These are phyloP conservation scores for Mechanitis messenoides DNA, from an alignment of 2,888 invertebrate species.

Conservation along the genomic window DNA sequence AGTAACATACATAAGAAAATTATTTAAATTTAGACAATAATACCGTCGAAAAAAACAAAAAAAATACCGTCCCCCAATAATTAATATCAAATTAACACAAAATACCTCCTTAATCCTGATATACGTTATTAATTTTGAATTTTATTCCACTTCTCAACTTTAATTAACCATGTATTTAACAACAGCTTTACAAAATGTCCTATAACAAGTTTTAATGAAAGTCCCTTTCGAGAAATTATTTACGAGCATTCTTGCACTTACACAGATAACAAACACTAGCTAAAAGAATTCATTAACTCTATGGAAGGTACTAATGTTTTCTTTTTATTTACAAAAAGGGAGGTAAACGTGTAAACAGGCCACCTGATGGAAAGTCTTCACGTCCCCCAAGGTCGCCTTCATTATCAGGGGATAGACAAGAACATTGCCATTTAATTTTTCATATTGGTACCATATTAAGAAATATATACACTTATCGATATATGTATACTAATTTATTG, in stretches of 20 bases:
- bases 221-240: conserved; percentile 18
- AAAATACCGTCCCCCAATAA: background rate
- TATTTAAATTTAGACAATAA: no score
- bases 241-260: conserved; percentile 10
- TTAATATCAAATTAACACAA: background rate
- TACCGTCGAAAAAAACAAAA: no score
- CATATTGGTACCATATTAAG: conserved; percentile 13
- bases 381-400: no score
- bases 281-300: conserved; percentile 21
- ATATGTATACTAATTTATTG: conserved; percentile 1
- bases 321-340: background rate
- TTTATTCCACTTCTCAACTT: conserved; percentile 9
- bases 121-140: conserved; percentile 14
- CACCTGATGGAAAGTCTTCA: no score
- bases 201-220: conserved; percentile 24
- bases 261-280: background rate
- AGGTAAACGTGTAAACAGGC: no score
- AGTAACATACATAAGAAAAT: no score
- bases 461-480: conserved; percentile 22
- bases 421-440: background rate
- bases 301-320: conserved; percentile 32
- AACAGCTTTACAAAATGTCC: conserved; percentile 24
- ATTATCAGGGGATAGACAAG: no score
- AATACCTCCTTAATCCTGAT: background rate
- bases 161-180: conserved; percentile 9